Evolutionary conservation across 1,140 invertebrate genomes (phyloP).

Genomic region (Agrypnia vestita): DNA sequence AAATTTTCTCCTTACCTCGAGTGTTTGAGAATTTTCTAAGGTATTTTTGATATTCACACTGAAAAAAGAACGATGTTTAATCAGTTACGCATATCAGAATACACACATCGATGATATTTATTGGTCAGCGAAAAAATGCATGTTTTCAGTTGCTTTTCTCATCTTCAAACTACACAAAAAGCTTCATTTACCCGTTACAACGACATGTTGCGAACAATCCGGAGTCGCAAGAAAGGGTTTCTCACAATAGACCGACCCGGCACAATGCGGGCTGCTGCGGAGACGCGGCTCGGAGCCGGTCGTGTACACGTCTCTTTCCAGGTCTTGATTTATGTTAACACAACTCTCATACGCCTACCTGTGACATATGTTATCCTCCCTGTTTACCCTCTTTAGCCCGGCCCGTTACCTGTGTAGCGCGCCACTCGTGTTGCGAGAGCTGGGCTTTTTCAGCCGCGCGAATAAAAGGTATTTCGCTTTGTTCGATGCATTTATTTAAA

Average conservation of each 20-base stretch:
- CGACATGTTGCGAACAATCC: constrained; percentile 32
- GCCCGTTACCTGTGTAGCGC: constrained; percentile 1
- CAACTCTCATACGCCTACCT: constrained; percentile 27
- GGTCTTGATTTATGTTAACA: constrained; percentile 52
- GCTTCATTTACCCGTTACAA: constrained; percentile 20
- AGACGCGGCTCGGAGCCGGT: constrained; percentile 6
- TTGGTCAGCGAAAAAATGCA: no score
- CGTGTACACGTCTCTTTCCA: background rate
- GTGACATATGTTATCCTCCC: constrained; percentile 21
- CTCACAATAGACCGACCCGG: constrained; percentile 20
- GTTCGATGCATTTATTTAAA: no score
- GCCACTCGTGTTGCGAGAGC: background rate
- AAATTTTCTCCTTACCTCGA: no score
- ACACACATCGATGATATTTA: no score
- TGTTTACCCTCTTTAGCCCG: background rate
- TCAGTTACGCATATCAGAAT: no score
- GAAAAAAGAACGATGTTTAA: no score
- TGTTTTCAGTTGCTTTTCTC: no score
- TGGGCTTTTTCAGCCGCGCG: background rate
- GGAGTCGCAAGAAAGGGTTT: constrained; percentile 12
- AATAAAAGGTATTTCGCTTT: background rate
- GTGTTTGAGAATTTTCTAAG: no score
- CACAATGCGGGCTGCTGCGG: constrained; percentile 7
- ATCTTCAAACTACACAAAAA: background rate
- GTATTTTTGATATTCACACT: no score